Evolutionary conservation across 2,113 vertebrate species (phyloP), one percentile per base, ranked within the genome.

Genomic region (Eonycteris spelaea): DNA sequence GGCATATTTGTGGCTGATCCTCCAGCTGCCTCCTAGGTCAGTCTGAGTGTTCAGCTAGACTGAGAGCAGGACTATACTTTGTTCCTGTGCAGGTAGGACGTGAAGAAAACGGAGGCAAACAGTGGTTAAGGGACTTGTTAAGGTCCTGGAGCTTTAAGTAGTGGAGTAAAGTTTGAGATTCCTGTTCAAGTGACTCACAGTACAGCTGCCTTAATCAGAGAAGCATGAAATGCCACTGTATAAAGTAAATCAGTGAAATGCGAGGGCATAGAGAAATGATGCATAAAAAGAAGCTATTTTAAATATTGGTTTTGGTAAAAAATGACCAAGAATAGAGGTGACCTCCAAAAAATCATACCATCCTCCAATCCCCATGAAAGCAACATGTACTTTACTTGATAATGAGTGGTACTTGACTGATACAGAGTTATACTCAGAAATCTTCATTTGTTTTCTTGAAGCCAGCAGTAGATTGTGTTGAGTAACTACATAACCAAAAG

Each of bases 401-500:
- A 26, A 38, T 59, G 40, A 61, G 30, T 53, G 61, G 40, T 75
- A 11, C 53, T 79, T 74, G 83, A 38, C 7, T 53, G 33, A 61
- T 73, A 19, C 2, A 26, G 38, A 80, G 40, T 19, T 24, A 48
- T 28, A 57, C 8, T 24, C 22, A 73, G 70, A 95, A 65, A 78
- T 80, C 24, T 38, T 24, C 38, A 38, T 71, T 80, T 94, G 48
- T 94, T 86, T 95, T 90, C 80, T 75, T 85, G 53, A 74, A 87
- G 26, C 45, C 48, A 68, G 59, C 38, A 53, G 75, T 53, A 86
- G 65, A 53, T 35, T 43, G 78, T 79, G 73, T 45, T 28, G n/a
- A 95, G 24, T 79, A 57, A 74, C 70, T 85, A 2, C 4, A 91
- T 10, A 10, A 8, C 95, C 48, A 26, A 78, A 1, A 38, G 84